Base-by-base conservation (phyloP, 2,797 vertebrate genomes). In the Alectoris magna region DNA sequence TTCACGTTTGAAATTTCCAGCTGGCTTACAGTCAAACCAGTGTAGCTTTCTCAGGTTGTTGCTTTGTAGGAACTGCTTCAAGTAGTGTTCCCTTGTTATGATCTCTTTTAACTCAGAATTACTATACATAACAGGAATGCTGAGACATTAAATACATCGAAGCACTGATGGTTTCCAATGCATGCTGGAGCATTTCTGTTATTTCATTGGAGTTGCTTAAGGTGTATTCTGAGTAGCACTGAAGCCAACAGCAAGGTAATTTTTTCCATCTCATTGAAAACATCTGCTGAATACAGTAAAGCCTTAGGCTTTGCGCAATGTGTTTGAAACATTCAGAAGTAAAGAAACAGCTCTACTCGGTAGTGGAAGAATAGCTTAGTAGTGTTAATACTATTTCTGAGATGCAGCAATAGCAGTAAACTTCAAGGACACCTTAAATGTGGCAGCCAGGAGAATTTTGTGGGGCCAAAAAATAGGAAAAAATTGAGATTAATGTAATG, bases 261-360 rank as follows among this genome's bases (percentile, higher is more conserved):
- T 68, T 86, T 96, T 93, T 84, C 16, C 48, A 81, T 82, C 19
- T 76, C 21, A 71, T 70, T 68, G 58, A 71, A 93, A 84, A 72
- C 67, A 85, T 9, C n/a, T 39, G 6, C 67, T 79, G 63, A 88
- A 59, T 12, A 55, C 48, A 83, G 59, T 58, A 69, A 49, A 69
- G 59, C n/a, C 85, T 77, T 0, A 19, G 11, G 34, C 27, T 63
- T 84, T 73, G 15, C 81, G 58, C 62, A 62, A 11, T 82, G 1
- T 81, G 22, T 69, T 78, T 91, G 71, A 86, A 91, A 88, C 34
- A 49, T 70, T 88, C 15, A 70, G 17, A 85, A 76, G 38, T 56
- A 67, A 73, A 87, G 18, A 44, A 78, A 67, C 6, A 73, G 13
- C 24, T 64, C 31, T 82, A 18, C 64, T 73, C 27, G 18, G 59